These are phyloP conservation scores for Oreochromis grahami DNA, from an alignment of 2,797 vertebrate species.

Conservation along the genomic window DNA sequence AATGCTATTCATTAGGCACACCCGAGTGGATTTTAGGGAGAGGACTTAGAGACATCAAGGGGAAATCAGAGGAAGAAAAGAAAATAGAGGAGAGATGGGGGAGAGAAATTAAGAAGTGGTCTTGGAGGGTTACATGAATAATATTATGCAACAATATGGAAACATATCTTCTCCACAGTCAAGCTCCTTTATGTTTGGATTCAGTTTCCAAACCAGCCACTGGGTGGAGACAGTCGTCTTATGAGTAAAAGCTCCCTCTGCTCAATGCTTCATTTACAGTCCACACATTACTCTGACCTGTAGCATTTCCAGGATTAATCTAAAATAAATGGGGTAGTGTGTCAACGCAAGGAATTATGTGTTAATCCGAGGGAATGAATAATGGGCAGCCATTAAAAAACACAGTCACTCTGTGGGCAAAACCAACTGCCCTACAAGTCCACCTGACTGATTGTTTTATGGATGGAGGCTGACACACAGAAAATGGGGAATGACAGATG, in stretches of 20 bases:
- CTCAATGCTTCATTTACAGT: conserved; percentile 18
- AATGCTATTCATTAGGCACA: conserved; percentile 77
- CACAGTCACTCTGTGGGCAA: conserved; percentile 26
- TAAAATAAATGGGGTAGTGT: conserved; percentile 61
- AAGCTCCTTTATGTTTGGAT: not conserved
- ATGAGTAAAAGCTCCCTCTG: conserved; percentile 16
- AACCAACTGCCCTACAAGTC: conserved; percentile 27
- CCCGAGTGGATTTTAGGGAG: conserved; percentile 44
- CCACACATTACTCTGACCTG: conserved; percentile 50
- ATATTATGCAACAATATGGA: conserved; percentile 32
- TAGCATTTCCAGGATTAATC: conserved; percentile 61
- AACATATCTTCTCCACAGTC: conserved; percentile 10
- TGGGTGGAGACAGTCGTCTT: conserved; percentile 75
- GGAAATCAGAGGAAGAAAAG: not conserved
- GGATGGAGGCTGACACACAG: conserved; percentile 59
- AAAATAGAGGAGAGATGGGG: not conserved
- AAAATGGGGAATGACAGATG: conserved; percentile 61
- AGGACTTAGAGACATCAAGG: conserved; percentile 42
- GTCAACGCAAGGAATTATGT: conserved; percentile 50
- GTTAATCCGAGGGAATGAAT: conserved; percentile 64
- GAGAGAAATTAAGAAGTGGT: not conserved
- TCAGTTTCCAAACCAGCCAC: conserved; percentile 54
- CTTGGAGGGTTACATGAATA: conserved; percentile 21
- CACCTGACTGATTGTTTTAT: conserved; percentile 61
- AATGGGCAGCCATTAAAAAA: conserved; percentile 59